Evolutionary conservation across 2,888 invertebrate genomes (phyloP), one percentile per base, ranked within the genome.

Genomic region (Heliconius hortense): DNA sequence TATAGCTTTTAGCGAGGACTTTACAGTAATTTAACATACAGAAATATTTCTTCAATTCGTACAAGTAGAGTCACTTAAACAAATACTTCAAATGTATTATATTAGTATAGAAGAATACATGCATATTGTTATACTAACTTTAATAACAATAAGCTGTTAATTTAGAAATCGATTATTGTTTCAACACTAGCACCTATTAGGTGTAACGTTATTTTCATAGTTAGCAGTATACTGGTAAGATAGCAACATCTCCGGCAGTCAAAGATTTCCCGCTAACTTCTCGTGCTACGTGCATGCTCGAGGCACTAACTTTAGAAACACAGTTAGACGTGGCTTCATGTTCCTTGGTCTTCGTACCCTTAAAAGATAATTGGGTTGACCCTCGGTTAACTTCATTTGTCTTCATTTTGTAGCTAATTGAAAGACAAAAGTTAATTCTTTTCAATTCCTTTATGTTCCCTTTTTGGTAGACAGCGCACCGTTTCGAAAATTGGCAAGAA

Each of bases 361-460:
- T 59, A 62, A 35, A 28, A 59, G 48, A 60, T 75, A 77, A 77
- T 77, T 75, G 66, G 60, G 73, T 77, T 75, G 70, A 70, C 69
- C 75, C 68, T 63, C 31, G n/a, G 48, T 63, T 67, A 21, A 24
- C 24, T 21, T 68, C 26, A 11, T 68, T 64, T 63, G 43, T 43
- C 5, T 24, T 26, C 35, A 18, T 24, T 24, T 18, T 24, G 26
- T 18, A 8, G 67, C 53, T n/a, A 21, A n/a, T 53, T 53, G 21
- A 21, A 7, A 21, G 7, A 31, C 31, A 31, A 31, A 31, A 31
- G 31, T 31, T 8, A 7, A 31, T 31, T 31, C 1, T 8, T 7
- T 8, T 31, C 7, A 28, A 28, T 15, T 43, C 4, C 15, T 15
- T 15, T 43, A 7, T 31, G 7, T 31, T 8, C 31, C 31, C 8